Conservation (phyloP, 2,888 invertebrate genomes). For the Melanotus villosus region DNA sequence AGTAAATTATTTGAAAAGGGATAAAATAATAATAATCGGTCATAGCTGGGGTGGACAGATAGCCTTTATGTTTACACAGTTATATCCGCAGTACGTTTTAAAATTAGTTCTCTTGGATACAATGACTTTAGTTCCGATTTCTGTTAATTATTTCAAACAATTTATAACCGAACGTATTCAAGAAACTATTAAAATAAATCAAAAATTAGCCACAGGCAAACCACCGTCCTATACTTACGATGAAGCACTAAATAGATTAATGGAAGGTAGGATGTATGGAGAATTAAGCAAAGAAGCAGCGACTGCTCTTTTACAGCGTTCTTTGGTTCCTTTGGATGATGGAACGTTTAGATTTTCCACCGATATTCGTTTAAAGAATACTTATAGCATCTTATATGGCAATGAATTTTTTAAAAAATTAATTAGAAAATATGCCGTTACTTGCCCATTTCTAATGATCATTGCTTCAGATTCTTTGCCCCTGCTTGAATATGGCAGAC, state of each 20-base stretch:
- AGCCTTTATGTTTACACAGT: slow-evolving; percentile 62
- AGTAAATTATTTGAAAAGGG: slow-evolving; percentile 59
- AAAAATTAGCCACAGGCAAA: slow-evolving; percentile 50
- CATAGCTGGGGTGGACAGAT: slow-evolving; percentile 71
- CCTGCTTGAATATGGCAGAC: slow-evolving; percentile 52
- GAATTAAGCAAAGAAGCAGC: slow-evolving; percentile 68
- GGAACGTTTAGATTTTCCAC: slow-evolving; percentile 71
- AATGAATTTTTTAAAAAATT: slow-evolving; percentile 61
- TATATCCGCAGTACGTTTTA: slow-evolving; percentile 67
- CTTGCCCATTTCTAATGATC: slow-evolving; percentile 65
- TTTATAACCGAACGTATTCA: slow-evolving; percentile 63
- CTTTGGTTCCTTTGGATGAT: slow-evolving; percentile 65
- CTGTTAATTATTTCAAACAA: slow-evolving; percentile 53
- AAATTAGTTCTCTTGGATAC: slow-evolving; percentile 69
- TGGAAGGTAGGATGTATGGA: slow-evolving; percentile 63
- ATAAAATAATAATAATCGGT: slow-evolving; percentile 62
- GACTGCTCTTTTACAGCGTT: slow-evolving; percentile 68
- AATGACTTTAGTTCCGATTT: slow-evolving; percentile 57
- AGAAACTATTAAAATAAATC: slow-evolving; percentile 62
- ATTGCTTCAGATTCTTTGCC: slow-evolving; percentile 52
- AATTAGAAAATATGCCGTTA: slow-evolving; percentile 59
- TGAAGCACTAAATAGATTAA: slow-evolving; percentile 69
- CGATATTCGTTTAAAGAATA: slow-evolving; percentile 70
- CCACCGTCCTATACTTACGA: slow-evolving; percentile 67
- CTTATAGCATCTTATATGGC: slow-evolving; percentile 65